phyloP scores from a whole-genome alignment of 1,140 invertebrate genomes.

The Brachionus koreanus region DNA sequence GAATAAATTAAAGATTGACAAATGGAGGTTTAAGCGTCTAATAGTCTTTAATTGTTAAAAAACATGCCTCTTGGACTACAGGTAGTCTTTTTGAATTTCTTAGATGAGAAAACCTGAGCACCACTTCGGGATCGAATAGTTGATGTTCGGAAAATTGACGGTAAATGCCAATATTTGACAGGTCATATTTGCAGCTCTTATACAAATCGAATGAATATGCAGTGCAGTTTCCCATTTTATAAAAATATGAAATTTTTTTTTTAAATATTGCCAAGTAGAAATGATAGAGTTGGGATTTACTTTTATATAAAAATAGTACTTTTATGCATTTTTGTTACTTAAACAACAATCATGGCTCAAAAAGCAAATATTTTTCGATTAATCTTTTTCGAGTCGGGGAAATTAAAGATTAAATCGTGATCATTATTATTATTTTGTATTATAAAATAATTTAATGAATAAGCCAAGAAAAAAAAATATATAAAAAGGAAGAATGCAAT shows the following conservation, averaged over 20 bases:
- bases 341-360: not conserved
- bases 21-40: not conserved
- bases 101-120: not conserved
- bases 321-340: not conserved
- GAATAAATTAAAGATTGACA: not conserved
- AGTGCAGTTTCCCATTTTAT: not conserved
- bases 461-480: slow-evolving; percentile 42
- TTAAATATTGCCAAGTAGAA: not conserved
- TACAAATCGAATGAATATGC: slow-evolving; percentile 26
- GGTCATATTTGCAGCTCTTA: not conserved
- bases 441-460: not conserved
- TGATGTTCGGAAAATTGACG: slow-evolving; percentile 20
- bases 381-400: not conserved
- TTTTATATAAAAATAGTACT: not conserved
- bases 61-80: not conserved
- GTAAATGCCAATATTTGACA: not conserved
- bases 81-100: not conserved
- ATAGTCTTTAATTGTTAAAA: not conserved
- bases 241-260: not conserved
- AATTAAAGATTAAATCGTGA: not conserved
- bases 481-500: slow-evolving; percentile 44
- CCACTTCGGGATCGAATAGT: not conserved
- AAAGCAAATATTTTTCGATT: not conserved
- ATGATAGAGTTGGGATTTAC: not conserved
- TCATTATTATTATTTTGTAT: slow-evolving; percentile 2